Evolutionary conservation across 1,140 invertebrate species (phyloP), one percentile per base, ranked within the genome.

Genomic region (Xylocopa sonorina): DNA sequence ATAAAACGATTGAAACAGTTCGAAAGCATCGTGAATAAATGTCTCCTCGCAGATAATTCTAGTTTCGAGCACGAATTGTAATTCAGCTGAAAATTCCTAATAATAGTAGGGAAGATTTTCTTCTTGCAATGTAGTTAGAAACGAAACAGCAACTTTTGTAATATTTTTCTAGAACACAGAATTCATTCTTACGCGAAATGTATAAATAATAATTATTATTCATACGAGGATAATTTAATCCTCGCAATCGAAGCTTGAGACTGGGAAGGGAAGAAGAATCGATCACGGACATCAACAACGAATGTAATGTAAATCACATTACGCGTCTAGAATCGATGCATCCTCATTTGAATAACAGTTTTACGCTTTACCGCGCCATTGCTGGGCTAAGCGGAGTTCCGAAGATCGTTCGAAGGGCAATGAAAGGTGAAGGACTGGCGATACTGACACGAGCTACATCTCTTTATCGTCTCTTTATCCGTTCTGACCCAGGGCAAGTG

Each of bases 381-480:
- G 63, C 38, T 71, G 68, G 64, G 72, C 73, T 85, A 85, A 86
- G 77, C 72, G 83, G n/a, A 85, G 76, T 85, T 86, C 77, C 80
- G 80, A 80, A 80, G 83, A 86, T 83, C 57, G 46, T 53, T 24
- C 21, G 72, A 67, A 73, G 76, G 57, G 77, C 83, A 84, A 84
- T 84, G 83, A 83, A 84, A 82, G 79, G 66, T 38, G 83, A 80
- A 86, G 64, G 76, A 77, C 80, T 74, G 75, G 80, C 80, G 76
- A 85, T 81, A 83, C 84, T 85, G 84, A 85, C 84, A 85, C 83
- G 67, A 71, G 80, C 78, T 85, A 80, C 76, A 60, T 81, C 80
- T 82, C 83, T 83, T 85, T 85, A 85, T 82, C 83, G 78, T 51
- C 82, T 74, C 83, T 85, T 85, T 85, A 74, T 83, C 55, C 80